Conservation (phyloP, 2,888 invertebrate species). For the Conus canariensis region DNA sequence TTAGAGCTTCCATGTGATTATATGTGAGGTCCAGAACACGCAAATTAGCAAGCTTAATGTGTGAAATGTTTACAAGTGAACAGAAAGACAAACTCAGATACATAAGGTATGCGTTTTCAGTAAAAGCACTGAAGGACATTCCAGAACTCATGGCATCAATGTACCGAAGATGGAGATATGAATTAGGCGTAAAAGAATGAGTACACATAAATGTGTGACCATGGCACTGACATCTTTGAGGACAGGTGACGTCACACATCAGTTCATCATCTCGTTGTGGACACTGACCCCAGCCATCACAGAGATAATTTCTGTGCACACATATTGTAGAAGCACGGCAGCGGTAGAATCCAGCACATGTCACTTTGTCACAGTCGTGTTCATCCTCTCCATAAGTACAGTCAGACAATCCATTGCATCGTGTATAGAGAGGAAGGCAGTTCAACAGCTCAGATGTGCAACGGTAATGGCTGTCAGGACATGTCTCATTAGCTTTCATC, state of each 20-base stretch:
- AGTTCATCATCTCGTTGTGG: neutral
- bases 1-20: neutral
- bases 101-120: neutral
- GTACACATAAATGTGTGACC: neutral
- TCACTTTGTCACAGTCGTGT: no score
- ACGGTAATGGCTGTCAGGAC: no score
- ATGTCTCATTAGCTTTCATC: no score
- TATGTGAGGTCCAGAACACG: neutral
- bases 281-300: conserved; percentile 17
- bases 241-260: neutral
- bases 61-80: neutral
- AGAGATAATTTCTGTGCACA: neutral
- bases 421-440: no score
- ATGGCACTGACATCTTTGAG: neutral
- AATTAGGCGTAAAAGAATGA: neutral
- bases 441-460: no score
- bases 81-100: neutral
- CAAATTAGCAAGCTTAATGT: neutral
- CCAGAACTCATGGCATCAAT: neutral
- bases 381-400: no score
- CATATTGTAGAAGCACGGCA: no score
- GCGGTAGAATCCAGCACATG: no score
- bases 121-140: neutral
- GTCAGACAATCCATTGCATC: no score
- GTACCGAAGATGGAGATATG: neutral